These are phyloP conservation scores for Heteronetta atricapilla DNA, from an alignment of 2,113 vertebrate species.

Conservation along the genomic window DNA sequence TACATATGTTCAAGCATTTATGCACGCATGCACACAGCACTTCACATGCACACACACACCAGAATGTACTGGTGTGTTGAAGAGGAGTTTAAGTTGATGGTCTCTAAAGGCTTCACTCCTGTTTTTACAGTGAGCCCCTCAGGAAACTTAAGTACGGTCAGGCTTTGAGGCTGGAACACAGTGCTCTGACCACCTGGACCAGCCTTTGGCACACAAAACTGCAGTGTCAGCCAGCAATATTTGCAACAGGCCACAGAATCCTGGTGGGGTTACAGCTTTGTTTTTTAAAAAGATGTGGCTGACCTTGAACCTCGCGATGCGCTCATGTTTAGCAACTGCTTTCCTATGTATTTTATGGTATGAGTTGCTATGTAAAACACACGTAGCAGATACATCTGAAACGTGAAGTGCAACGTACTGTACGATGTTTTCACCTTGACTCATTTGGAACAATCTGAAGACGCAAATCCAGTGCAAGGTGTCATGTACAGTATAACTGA, in stretches of 20 bases:
- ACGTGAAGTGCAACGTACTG: background rate
- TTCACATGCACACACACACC: background rate
- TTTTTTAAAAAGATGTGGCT: background rate
- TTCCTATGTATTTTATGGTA: background rate
- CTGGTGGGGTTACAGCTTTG: background rate
- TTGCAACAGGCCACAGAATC: background rate
- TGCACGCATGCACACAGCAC: background rate
- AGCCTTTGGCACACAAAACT: background rate
- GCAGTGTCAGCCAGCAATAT: background rate
- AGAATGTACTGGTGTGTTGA: background rate
- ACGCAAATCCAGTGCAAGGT: background rate
- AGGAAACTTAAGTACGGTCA: background rate
- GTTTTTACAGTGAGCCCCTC: background rate
- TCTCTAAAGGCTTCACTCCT: background rate
- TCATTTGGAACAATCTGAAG: conserved; percentile 28
- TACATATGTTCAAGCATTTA: background rate
- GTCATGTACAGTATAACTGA: background rate
- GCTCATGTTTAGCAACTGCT: background rate
- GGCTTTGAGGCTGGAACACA: background rate
- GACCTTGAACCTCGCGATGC: background rate
- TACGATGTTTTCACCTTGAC: conserved; percentile 31
- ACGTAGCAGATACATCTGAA: background rate
- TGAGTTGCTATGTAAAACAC: background rate
- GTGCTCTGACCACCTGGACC: background rate
- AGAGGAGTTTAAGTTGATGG: background rate